phyloP scores from a whole-genome alignment of 2,797 vertebrate genomes.

The Tokudaia muenninki region DNA sequence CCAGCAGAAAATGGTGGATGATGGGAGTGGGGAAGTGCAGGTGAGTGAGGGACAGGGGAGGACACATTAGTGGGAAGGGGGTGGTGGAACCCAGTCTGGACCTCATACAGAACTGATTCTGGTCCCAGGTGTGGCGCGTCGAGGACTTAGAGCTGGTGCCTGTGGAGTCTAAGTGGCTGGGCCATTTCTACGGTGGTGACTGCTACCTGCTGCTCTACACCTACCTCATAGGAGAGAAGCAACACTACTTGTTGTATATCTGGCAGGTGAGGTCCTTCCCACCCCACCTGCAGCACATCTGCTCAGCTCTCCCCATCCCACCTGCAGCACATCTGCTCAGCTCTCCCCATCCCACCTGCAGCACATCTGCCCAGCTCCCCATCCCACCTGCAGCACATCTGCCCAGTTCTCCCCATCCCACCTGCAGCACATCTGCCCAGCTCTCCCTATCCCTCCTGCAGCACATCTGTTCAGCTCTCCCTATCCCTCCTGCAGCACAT shows the following conservation, averaged over 20 bases:
- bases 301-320: neutral
- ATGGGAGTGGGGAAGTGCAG: slow-evolving; percentile 91
- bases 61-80: rapidly evolving
- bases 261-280: slow-evolving; percentile 91
- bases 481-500: neutral
- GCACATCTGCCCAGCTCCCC: neutral
- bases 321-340: neutral
- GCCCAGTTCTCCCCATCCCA: neutral
- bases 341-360: neutral
- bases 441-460: neutral
- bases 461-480: neutral
- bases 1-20: slow-evolving; percentile 94
- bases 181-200: slow-evolving; percentile 94
- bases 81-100: rapidly evolving
- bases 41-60: slow-evolving; percentile 77
- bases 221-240: slow-evolving; percentile 90
- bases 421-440: neutral
- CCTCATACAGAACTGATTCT: neutral
- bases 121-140: slow-evolving; percentile 91
- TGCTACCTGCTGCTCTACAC: slow-evolving; percentile 94
- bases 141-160: slow-evolving; percentile 90
- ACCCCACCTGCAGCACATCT: neutral
- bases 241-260: slow-evolving; percentile 92
- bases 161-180: slow-evolving; percentile 91
- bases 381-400: neutral